Evolutionary conservation across 2,797 vertebrate species (phyloP), one percentile per base, ranked within the genome.

Genomic region (Rhinoraja longicauda): DNA sequence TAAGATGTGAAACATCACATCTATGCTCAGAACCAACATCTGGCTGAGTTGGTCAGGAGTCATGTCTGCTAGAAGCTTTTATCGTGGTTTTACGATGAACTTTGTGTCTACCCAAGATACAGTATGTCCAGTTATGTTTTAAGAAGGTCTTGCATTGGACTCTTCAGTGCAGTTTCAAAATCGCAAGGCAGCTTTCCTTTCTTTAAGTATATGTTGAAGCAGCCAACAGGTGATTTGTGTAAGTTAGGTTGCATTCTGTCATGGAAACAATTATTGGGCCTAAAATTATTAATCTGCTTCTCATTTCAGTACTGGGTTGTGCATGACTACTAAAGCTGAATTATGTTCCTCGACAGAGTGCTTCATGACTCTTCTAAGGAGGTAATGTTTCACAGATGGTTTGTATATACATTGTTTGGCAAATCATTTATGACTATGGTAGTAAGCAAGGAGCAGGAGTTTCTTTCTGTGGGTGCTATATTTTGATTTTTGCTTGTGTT

Each of bases 251-350:
- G 59, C 9, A 59, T 90, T 90, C 62, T 90, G 62, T 13, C 62
- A 90, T 70, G n/a, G 8, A 39, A 90, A 90, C n/a, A 67, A 90
- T 70, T 39, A 70, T 39, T 90, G 86, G 86, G 17, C 32, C 32
- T 26, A 90, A 90, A 90, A 59, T 72, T 36, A 72, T 36, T 72
- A 72, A 90, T 39, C 88, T 72, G 64, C 67, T 90, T 72, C 64
- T 70, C 39, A 26, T 90, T 90, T 90, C 62, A 67, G 88, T 36
- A 72, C 32, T 39, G 64, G 62, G 64, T 24, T 13, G 72, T 39
- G 10, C 24, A 39, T 72, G 32, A 32, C 67, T 39, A 39, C 26
- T n/a, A 36, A 45, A 72, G 64, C 36, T 45, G 1, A 70, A 90
- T n/a, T n/a, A 13, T 88, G n/a, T 64, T 57, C n/a, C 8, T 88